Percentiles rank a stretch among this genome's conserved stretches.
These are phyloP conservation scores for Hydractinia symbiolongicarpus DNA, from an alignment of 30 jellyfish, hydroid and myxozoan genomes.

Conservation along the genomic window DNA sequence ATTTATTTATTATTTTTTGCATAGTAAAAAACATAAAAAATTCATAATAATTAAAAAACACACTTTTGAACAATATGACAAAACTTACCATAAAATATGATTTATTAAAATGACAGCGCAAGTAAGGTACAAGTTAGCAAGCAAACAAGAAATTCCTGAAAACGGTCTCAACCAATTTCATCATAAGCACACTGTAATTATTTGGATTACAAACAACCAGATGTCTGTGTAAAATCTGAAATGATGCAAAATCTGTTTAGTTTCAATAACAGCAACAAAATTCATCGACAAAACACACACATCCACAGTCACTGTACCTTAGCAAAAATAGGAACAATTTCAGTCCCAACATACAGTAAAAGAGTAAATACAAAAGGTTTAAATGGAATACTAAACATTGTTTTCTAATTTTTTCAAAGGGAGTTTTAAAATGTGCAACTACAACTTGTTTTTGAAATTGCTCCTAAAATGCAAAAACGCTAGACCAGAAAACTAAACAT, in stretches of 20 bases:
- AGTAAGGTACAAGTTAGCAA: slow-evolving; percentile 29
- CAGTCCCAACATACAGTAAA: background rate
- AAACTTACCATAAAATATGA: background rate
- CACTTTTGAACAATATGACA: no score
- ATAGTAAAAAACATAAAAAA: no score
- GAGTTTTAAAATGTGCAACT: no score
- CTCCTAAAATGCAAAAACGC: no score
- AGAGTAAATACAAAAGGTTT: no score
- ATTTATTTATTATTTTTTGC: no score
- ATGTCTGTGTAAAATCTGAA: slow-evolving; percentile 31
- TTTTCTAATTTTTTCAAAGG: no score
- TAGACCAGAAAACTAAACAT: no score
- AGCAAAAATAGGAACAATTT: background rate
- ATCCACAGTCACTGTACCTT: background rate
- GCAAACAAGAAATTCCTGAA: slow-evolving; percentile 33
- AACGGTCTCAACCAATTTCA: slow-evolving; percentile 16
- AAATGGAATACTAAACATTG: no score
- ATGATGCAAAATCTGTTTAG: slow-evolving; percentile 25
- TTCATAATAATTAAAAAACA: no score
- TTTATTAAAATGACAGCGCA: slow-evolving; percentile 25
- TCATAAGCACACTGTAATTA: background rate
- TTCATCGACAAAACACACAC: slow-evolving; percentile 7
- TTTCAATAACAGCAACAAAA: background rate
- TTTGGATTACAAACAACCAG: background rate
- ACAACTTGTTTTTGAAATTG: no score